Conservation (phyloP, 2,888 invertebrate species). For the Zeuzera pyrina region DNA sequence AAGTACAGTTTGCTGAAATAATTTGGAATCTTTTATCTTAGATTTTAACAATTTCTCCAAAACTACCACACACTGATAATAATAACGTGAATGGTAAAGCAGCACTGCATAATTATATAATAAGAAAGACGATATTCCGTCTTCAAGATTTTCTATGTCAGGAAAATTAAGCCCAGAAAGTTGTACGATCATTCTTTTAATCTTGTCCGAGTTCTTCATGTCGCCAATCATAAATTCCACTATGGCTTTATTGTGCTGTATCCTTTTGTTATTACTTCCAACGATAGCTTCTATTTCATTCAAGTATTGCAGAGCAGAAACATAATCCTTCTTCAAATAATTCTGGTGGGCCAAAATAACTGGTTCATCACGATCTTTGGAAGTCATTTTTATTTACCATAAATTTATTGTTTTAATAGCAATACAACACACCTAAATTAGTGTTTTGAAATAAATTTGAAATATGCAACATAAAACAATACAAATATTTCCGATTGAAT, state of each 20-base stretch:
- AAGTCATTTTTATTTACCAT: conserved; percentile 46
- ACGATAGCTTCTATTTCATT: conserved; percentile 75
- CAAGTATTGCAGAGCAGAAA: conserved; percentile 73
- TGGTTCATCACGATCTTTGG: conserved; percentile 64
- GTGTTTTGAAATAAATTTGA: background rate
- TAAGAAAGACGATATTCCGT: conserved; percentile 44
- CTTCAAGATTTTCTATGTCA: conserved; percentile 50
- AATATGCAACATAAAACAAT: background rate
- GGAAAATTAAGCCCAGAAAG: conserved; percentile 70
- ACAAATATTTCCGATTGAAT: background rate
- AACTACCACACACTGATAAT: conserved; percentile 74
- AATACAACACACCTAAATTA: background rate
- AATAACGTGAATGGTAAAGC: conserved; percentile 83
- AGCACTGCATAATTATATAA: conserved; percentile 87
- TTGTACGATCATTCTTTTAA: conserved; percentile 77
- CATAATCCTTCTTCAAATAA: conserved; percentile 77
- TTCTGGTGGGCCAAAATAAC: conserved; percentile 74
- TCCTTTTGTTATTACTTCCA: conserved; percentile 79
- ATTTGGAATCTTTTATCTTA: conserved; percentile 49
- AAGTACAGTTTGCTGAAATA: conserved; percentile 47
- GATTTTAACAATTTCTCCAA: conserved; percentile 49
- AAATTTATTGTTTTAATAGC: conserved; percentile 1
- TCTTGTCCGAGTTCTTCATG: conserved; percentile 80
- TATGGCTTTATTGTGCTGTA: conserved; percentile 88
- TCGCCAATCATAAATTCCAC: conserved; percentile 85